Conservation (phyloP, 53 echinoderm and acorn worm genomes). For the Luidia sarsii region DNA sequence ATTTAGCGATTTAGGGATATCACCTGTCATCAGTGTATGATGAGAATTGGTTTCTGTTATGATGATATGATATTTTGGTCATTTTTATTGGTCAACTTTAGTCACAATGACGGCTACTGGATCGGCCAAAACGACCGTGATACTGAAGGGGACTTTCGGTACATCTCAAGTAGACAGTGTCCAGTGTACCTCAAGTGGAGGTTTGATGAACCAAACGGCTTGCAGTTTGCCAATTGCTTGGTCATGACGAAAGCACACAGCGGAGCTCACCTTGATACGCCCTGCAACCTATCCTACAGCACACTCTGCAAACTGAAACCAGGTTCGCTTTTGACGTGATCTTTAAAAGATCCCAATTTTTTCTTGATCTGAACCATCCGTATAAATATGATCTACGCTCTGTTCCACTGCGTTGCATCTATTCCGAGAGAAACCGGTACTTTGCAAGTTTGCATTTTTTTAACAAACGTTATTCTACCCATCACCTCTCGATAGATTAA, state of each 20-base stretch:
- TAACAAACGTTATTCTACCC: neutral
- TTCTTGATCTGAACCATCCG: too few relatives aligned
- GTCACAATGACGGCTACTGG: too few relatives aligned
- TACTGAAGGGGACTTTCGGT: conserved; percentile 28
- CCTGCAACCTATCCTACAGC: conserved; percentile 9
- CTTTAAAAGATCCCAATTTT: too few relatives aligned
- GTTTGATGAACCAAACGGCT: conserved; percentile 20
- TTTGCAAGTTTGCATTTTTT: neutral
- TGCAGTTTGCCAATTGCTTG: conserved; percentile 11
- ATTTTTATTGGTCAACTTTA: too few relatives aligned
- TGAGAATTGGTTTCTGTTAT: neutral
- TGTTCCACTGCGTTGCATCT: neutral
- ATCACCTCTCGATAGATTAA: too few relatives aligned
- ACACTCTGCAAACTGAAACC: conserved; percentile 34
- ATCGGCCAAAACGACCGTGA: too few relatives aligned
- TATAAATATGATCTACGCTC: neutral
- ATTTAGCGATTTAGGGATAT: too few relatives aligned
- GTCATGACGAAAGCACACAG: neutral
- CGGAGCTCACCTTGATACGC: conserved; percentile 10
- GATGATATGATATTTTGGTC: too few relatives aligned
- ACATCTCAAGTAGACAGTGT: conserved; percentile 15
- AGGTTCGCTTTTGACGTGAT: neutral
- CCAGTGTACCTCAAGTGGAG: conserved; percentile 38
- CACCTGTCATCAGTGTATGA: neutral
- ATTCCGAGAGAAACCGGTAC: neutral